These are phyloP conservation scores for Ceratina australensis DNA, from an alignment of 1,140 invertebrate genomes.

Conservation along the genomic window DNA sequence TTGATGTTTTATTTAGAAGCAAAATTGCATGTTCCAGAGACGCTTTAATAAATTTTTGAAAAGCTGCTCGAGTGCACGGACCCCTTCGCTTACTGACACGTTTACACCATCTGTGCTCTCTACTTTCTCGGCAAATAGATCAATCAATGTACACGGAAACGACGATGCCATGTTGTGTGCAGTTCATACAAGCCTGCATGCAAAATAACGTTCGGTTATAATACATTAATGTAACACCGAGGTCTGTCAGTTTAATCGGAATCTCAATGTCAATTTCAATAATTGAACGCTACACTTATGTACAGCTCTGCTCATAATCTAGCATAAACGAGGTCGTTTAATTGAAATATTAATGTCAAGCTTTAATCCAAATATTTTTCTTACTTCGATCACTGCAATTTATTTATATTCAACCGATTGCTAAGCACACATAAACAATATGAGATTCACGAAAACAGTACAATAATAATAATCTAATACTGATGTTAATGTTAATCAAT, in stretches of 20 bases:
- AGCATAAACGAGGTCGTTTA: not conserved
- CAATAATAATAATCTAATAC: too few species aligned
- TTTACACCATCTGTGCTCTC: slow-evolving; percentile 21
- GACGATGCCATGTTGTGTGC: not conserved
- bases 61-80: slow-evolving; percentile 25
- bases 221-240: not conserved
- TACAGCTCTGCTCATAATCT: not conserved
- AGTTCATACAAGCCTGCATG: not conserved
- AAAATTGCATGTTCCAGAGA: slow-evolving; percentile 33
- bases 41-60: slow-evolving; percentile 56
- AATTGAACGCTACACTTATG: not conserved
- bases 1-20: not conserved
- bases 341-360: too few species aligned
- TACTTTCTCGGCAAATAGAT: slow-evolving; percentile 44
- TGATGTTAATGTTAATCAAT: too few species aligned
- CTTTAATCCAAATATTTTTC: too few species aligned
- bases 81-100: slow-evolving; percentile 28
- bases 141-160: slow-evolving; percentile 26
- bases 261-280: not conserved
- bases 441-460: too few species aligned
- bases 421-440: too few species aligned
- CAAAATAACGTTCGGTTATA: not conserved
- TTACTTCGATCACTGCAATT: too few species aligned
- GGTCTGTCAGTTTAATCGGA: slow-evolving; percentile 3
- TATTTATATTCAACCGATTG: not conserved